These are phyloP conservation scores for Psococerastis gibbosa DNA, from an alignment of 2,888 invertebrate species.

Conservation along the genomic window DNA sequence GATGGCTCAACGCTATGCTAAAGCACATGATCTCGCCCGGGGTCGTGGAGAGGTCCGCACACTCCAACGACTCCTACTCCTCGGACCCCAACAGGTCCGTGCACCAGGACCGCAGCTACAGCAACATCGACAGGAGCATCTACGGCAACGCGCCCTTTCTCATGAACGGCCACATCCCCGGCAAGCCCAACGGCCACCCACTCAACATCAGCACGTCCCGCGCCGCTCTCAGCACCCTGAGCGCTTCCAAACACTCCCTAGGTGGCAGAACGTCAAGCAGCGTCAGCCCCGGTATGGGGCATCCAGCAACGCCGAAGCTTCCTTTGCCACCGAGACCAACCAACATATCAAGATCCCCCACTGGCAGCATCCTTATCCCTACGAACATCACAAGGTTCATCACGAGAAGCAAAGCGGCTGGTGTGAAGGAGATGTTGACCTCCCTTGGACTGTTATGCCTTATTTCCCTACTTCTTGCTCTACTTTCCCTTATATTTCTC, in stretches of 20 bases:
- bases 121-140: not conserved
- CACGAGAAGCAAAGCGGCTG: conserved; percentile 30
- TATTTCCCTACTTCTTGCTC: conserved; percentile 63
- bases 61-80: conserved; percentile 1
- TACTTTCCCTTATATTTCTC: conserved; percentile 66
- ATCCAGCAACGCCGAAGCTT: conserved; percentile 24
- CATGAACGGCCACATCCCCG: conserved; percentile 5
- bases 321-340: conserved; percentile 22
- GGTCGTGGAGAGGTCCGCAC: not conserved
- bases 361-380: conserved; percentile 13
- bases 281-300: conserved; percentile 34
- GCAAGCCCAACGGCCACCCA: conserved; percentile 9
- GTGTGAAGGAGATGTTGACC: conserved; percentile 60
- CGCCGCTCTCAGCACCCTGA: conserved; percentile 29
- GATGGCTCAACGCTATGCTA: not conserved
- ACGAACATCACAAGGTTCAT: conserved; percentile 16
- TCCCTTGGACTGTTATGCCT: conserved; percentile 71
- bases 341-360: conserved; percentile 17
- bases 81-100: not conserved
- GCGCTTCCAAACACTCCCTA: conserved; percentile 43
- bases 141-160: conserved; percentile 9
- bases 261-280: conserved; percentile 34
- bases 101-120: not conserved
- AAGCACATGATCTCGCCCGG: conserved; percentile 8
- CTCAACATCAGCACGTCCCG: conserved; percentile 23